Evolutionary conservation across 2,113 vertebrate genomes (phyloP).

Genomic region (Embiotoca jacksoni): DNA sequence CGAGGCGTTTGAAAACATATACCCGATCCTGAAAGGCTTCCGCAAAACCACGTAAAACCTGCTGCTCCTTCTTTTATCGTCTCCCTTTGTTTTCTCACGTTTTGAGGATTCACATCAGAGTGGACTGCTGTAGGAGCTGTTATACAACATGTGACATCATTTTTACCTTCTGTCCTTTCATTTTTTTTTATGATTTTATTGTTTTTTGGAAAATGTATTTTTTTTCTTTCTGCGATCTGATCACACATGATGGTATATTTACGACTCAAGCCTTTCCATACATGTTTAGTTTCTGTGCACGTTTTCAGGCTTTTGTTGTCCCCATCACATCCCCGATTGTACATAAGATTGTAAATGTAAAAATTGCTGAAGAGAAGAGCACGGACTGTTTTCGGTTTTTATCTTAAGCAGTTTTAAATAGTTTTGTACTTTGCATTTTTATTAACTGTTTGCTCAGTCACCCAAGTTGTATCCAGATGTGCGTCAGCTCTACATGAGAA

Average conservation of each 20-base stretch:
- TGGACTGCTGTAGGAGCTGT: slow-evolving; percentile 49
- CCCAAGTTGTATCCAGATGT: not conserved
- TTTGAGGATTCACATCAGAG: slow-evolving; percentile 4
- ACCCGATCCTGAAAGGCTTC: slow-evolving; percentile 99
- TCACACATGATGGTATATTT: not conserved
- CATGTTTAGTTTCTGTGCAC: not conserved
- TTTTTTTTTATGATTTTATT: not conserved
- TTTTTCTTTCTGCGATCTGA: not conserved
- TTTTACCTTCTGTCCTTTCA: slow-evolving; percentile 2
- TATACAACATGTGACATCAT: slow-evolving; percentile 22
- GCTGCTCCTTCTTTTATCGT: not conserved
- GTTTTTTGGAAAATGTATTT: not conserved
- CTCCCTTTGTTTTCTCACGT: slow-evolving; percentile 13
- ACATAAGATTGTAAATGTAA: slow-evolving; percentile 73
- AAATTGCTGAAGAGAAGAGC: slow-evolving; percentile 33
- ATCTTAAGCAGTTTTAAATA: slow-evolving; percentile 57
- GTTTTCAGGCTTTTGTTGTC: slow-evolving; percentile 3
- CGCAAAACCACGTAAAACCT: slow-evolving; percentile 93
- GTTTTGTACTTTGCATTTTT: slow-evolving; percentile 67
- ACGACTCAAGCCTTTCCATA: not conserved
- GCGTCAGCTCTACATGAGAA: slow-evolving; percentile 12
- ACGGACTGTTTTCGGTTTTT: slow-evolving; percentile 32
- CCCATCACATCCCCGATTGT: slow-evolving; percentile 55
- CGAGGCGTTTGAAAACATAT: slow-evolving; percentile 99
- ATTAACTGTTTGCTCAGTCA: not conserved